Base-by-base conservation (phyloP, 2,797 vertebrate species). In the Triplophysa bombifrons region DNA sequence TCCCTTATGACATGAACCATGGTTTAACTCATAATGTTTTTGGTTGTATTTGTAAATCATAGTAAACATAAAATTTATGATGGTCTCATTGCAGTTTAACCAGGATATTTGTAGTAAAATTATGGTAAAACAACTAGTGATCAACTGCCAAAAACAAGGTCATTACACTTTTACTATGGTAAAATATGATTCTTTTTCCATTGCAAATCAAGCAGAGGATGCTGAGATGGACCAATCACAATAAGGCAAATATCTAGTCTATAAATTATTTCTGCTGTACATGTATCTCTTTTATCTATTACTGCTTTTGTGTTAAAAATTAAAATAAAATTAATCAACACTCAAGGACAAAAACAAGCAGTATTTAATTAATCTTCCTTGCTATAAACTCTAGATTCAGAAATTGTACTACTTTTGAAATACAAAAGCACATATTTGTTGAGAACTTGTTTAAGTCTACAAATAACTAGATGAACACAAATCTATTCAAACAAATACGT, bases 261-360 rank as follows among this genome's bases (percentile, higher is more conserved):
- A 13, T 12, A 12, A 46, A 46, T 46, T 3, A 13, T 55, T 16
- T 38, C 61, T 50, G 48, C 48, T 0, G 6, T 14, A 16, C 48
- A 50, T 50, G 2, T 50, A 16, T 50, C 44, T 46, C 44, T 46
- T 13, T 12, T 0, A 12, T 12, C 11, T 10, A 12, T 44, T 44
- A 46, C 12, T 48, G 46, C 46, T 14, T 48, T 30, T 30, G 46
- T 48, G 46, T 48, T 13, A 48, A 48, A 48, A 30, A 14, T 14
- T 48, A 64, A 86, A 89, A 74, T 17, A 88, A 79, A 81, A 81
- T 80, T 80, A 51, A 61, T 53, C 58, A 38, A 25, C 34, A 72
- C 27, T 72, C 58, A 73, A 79, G n/a, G 69, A 80, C 66, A 73
- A 46, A 53, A 68, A 72, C 20, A 25, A 60, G 56, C 20, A 12